Conservation (phyloP, 2,888 invertebrate genomes). For the Nephrotoma flavescens region DNA sequence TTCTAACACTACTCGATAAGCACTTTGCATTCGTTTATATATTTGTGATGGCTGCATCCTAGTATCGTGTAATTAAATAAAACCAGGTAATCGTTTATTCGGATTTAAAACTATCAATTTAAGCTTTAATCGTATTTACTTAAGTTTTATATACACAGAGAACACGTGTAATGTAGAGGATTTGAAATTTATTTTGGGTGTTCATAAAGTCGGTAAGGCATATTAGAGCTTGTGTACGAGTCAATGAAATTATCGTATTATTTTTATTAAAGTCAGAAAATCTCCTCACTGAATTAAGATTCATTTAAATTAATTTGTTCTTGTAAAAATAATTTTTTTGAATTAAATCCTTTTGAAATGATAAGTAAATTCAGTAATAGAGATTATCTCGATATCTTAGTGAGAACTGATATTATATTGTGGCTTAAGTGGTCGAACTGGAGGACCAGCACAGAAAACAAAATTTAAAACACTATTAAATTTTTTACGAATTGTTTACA, state of each 20-base stretch:
- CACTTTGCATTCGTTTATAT: background rate
- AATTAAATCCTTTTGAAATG: too few species aligned
- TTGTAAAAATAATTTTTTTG: too few species aligned
- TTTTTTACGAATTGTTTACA: too few species aligned
- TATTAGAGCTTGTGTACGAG: background rate
- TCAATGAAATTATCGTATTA: background rate
- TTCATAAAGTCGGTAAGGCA: background rate
- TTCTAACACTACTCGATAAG: background rate
- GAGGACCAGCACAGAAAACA: too few species aligned
- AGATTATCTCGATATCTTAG: too few species aligned
- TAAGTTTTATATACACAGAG: background rate
- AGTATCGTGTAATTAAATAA: background rate
- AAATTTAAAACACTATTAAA: too few species aligned
- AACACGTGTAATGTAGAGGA: background rate
- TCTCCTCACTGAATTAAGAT: background rate
- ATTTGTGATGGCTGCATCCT: background rate
- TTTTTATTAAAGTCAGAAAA: background rate
- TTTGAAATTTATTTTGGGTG: background rate
- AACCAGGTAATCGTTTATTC: background rate
- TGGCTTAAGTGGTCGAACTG: too few species aligned
- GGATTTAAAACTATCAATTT: background rate
- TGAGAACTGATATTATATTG: too few species aligned
- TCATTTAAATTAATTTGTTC: too few species aligned
- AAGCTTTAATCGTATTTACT: background rate
- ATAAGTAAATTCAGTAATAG: too few species aligned